Base-by-base conservation (phyloP, 2,888 invertebrate genomes). In the Lobophora halterata region DNA sequence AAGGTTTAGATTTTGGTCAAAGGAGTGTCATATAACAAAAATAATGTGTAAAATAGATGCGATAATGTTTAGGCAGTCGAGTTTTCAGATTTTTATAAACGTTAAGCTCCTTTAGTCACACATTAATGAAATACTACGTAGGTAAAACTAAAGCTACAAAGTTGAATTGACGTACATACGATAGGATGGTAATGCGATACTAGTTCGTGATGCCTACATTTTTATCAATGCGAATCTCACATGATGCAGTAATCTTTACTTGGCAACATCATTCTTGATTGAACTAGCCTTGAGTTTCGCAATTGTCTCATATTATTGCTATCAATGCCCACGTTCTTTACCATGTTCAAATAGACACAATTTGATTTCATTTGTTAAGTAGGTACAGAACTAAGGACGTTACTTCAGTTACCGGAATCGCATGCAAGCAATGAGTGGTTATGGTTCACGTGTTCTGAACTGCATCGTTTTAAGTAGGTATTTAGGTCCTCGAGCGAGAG, bases 211-310 rank as follows among this genome's bases (percentile, higher is more conserved):
- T 34, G 16, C 25, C 14, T 36, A 5, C 27, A 38, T 28, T 13
- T 1, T 11, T 37, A 23, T 33, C 21, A 16, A 29, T 21, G 17
- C 29, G 27, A 23, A 35, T 58, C 51, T 34, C 32, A 10, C 8
- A 32, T 41, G 24, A 23, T 43, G 28, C 28, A 41, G 32, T 36
- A 30, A 33, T 37, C 11, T 27, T 24, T 38, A 37, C 46, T 29
- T 50, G 32, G 42, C 54, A 49, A 58, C 50, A 59, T 48, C 49
- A 48, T 29, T 45, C 26, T 46, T 41, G 36, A 62, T 66, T 65
- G 40, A 61, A 60, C 24, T 56, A 54, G 57, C 72, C 72, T 70
- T 68, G 62, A 19, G 52, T 41, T 5, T 27, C 30, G 5, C 27
- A 43, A 42, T 44, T 28, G 55, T 55, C 53, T 54, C 45, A 46